Evolutionary conservation across 2,888 invertebrate genomes (phyloP).

Genomic region (Pyralis farinalis): DNA sequence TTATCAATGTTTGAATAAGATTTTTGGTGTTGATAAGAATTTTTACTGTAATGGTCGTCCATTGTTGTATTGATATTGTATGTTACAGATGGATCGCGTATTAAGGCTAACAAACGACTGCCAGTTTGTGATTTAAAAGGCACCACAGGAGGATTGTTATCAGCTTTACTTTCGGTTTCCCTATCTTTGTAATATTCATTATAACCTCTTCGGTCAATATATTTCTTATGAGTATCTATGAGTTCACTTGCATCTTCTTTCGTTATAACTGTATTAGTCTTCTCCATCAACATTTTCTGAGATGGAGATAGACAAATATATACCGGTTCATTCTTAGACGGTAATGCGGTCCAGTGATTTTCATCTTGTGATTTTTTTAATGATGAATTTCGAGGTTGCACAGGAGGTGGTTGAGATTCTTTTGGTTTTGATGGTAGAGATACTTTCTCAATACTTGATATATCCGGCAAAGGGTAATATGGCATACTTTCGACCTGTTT

Average conservation of each 20-base stretch:
- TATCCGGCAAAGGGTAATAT: constrained; percentile 63
- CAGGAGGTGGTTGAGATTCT: constrained; percentile 54
- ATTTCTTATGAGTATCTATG: constrained; percentile 86
- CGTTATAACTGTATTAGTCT: constrained; percentile 67
- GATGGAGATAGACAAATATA: constrained; percentile 87
- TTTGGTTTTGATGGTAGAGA: constrained; percentile 41
- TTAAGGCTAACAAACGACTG: constrained; percentile 82
- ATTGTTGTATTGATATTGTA: constrained; percentile 44
- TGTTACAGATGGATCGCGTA: constrained; percentile 74
- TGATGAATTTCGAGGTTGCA: constrained; percentile 67
- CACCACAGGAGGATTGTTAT: constrained; percentile 33
- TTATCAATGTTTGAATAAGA: background rate
- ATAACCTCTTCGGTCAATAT: constrained; percentile 83
- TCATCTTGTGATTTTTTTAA: constrained; percentile 59
- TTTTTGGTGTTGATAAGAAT: constrained; percentile 11
- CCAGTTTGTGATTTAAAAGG: constrained; percentile 78
- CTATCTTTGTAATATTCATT: constrained; percentile 54
- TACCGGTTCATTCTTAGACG: constrained; percentile 80
- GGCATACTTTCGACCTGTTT: constrained; percentile 50
- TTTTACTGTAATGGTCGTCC: constrained; percentile 32
- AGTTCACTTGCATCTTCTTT: constrained; percentile 82
- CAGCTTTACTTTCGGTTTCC: constrained; percentile 22
- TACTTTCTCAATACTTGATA: constrained; percentile 67
- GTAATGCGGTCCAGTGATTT: constrained; percentile 81
- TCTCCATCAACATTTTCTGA: constrained; percentile 82